These are phyloP conservation scores for Pachliopta kotzebuea DNA, from an alignment of 2,888 invertebrate species.

Conservation along the genomic window DNA sequence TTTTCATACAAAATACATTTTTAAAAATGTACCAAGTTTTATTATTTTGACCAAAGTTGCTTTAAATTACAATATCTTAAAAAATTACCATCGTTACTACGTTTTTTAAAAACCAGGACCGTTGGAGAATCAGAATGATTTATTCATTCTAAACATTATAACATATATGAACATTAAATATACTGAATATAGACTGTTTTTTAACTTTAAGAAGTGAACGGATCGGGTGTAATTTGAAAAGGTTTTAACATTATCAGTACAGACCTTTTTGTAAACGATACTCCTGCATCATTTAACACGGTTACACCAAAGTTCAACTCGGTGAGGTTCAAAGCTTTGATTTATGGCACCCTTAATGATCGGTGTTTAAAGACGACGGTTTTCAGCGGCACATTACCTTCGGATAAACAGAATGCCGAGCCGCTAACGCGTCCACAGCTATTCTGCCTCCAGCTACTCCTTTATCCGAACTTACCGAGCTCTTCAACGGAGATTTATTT, in stretches of 20 bases:
- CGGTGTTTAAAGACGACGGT: conserved; percentile 24
- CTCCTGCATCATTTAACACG: conserved; percentile 19
- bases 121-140: too few species aligned
- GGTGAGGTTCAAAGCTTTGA: conserved; percentile 26
- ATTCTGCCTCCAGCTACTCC: conserved; percentile 2
- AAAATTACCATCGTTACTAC: too few species aligned
- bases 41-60: too few species aligned
- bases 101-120: too few species aligned
- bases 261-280: conserved; percentile 13
- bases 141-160: too few species aligned
- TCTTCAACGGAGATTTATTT: conserved; percentile 3
- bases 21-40: too few species aligned
- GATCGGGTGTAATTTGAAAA: conserved; percentile 4
- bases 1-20: too few species aligned
- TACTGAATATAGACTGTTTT: too few species aligned
- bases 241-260: conserved; percentile 3
- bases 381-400: conserved; percentile 28
- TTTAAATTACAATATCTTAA: too few species aligned
- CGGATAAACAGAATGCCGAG: conserved; percentile 29
- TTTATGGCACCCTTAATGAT: conserved; percentile 27
- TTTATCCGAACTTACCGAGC: conserved; percentile 1
- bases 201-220: background rate
- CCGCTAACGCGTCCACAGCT: conserved; percentile 19
- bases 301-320: conserved; percentile 16
- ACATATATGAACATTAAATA: background rate